Conservation (phyloP, 2,113 vertebrate species). For the Perca fluviatilis region DNA sequence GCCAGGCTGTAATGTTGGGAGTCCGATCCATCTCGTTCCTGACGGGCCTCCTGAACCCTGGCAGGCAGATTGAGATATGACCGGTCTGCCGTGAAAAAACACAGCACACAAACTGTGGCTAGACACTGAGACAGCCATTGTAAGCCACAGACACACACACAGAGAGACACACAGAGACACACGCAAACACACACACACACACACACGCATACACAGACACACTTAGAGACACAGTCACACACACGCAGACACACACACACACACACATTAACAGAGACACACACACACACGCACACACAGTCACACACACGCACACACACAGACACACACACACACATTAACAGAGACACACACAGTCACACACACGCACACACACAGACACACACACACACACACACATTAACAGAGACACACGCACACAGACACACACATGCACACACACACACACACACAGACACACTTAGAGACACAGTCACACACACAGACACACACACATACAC, state of each 20-base stretch:
- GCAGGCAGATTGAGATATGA: slow-evolving; percentile 25
- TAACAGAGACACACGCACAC: too few species aligned
- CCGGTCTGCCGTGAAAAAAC: neutral
- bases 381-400: neutral
- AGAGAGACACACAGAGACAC: neutral
- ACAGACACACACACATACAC: slow-evolving; percentile 18
- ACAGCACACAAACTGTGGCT: slow-evolving; percentile 17
- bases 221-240: too few species aligned
- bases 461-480: too few species aligned
- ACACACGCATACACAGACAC: too few species aligned
- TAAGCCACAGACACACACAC: neutral
- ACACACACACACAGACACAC: too few species aligned
- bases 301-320: neutral
- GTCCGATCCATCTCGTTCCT: slow-evolving; percentile 5
- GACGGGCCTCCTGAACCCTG: neutral
- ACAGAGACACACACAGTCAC: too few species aligned
- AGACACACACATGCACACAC: neutral
- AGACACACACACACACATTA: too few species aligned
- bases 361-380: slow-evolving; percentile 19
- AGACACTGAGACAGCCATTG: slow-evolving; percentile 45
- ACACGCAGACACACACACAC: too few species aligned
- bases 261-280: too few species aligned
- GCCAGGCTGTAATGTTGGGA: neutral
- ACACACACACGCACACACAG: too few species aligned
- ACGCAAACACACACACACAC: too few species aligned